Evolutionary conservation across 2,113 vertebrate species (phyloP), one percentile per base, ranked within the genome.

Genomic region (Saccopteryx leptura): DNA sequence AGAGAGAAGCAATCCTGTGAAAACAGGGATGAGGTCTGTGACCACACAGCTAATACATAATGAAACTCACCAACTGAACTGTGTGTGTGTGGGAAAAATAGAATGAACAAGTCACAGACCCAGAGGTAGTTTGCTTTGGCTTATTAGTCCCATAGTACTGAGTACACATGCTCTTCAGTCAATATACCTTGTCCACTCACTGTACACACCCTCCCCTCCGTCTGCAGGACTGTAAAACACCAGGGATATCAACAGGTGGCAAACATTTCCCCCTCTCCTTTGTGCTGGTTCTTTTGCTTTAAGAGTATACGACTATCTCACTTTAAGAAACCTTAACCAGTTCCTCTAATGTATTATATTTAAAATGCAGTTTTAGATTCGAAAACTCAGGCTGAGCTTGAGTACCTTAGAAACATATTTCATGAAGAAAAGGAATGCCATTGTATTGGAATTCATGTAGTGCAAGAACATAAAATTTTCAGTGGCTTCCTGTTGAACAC

Each of bases 401-500:
- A 90, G 4, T 68, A 84, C 63, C 26, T 80, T n/a, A 87, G 85
- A 95, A 81, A 48, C 17, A 17, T 50, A 66, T 17, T 76, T 90
- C 39, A 19, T 58, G 48, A 88, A 78, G 33, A 74, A 61, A 17
- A 65, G 28, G 52, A 82, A n/a, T 76, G 3, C 52, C 74, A 39
- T 3, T n/a, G 0, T 76, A n/a, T 48, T 63, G 46, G 78, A 85
- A 31, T 56, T 78, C 31, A 10, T 78, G 21, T 9, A 19, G 24
- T 39, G 5, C 63, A 46, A 60, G 31, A 82, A 93, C 24, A 58
- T 87, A 61, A n/a, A 4, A 15, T 88, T 69, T 80, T 63, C 50
- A 58, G 0, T 65, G 63, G 48, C 68, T 85, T 92, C 61, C 78
- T 79, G 1, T 46, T 48, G 72, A 65, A n/a, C 15, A 31, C 5